Conservation (phyloP, 1,140 invertebrate species). For the Belonocnema kinseyi region DNA sequence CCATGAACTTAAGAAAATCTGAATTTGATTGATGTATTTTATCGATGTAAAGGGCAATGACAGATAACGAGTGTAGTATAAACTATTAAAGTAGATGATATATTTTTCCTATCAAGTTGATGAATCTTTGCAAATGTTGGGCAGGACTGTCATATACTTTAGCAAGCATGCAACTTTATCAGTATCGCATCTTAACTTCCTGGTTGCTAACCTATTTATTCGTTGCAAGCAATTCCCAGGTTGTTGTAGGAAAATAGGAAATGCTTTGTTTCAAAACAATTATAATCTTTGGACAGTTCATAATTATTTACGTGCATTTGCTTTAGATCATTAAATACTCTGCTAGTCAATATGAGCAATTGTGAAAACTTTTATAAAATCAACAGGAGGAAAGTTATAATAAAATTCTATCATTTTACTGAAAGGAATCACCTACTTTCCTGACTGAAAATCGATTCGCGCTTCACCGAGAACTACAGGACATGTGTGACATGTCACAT, state of each 20-base stretch:
- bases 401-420: constrained; percentile 18
- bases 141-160: constrained; percentile 6
- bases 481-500: not conserved
- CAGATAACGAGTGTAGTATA: not conserved
- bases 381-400: not conserved
- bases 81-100: not conserved
- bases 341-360: not conserved
- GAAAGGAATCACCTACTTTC: constrained; percentile 17
- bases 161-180: constrained; percentile 47
- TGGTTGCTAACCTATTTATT: constrained; percentile 63
- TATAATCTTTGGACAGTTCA: too few species aligned
- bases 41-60: not conserved
- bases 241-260: too few species aligned
- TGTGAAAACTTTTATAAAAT: too few species aligned
- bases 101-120: constrained; percentile 7
- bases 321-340: not conserved
- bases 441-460: constrained; percentile 4
- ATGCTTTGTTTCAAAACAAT: too few species aligned
- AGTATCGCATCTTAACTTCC: constrained; percentile 52
- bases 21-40: not conserved
- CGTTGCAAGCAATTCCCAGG: not conserved
- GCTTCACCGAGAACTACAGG: not conserved
- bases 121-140: constrained; percentile 5
- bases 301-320: not conserved
- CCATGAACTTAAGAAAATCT: too few species aligned